Percentiles rank a stretch among this genome's conserved stretches.
phyloP scores from a whole-genome alignment of 2,888 invertebrate genomes.

The Brassicogethes aeneus region DNA sequence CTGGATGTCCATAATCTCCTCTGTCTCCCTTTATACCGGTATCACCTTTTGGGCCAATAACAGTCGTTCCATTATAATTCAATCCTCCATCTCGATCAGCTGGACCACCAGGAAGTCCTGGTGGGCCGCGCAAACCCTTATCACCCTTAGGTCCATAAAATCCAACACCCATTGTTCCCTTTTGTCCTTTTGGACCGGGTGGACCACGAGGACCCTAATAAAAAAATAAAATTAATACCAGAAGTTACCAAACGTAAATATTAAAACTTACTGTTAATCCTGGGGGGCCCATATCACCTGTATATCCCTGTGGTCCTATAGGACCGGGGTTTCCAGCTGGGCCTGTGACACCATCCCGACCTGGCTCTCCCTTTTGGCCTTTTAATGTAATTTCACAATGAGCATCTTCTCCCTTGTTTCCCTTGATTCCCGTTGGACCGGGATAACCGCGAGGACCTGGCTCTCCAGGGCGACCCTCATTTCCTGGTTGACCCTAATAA shows the following conservation, averaged over 20 bases:
- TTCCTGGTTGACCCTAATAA: slow-evolving; percentile 63
- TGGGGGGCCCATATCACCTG: slow-evolving; percentile 52
- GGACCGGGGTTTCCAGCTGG: slow-evolving; percentile 55
- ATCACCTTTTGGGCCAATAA: slow-evolving; percentile 42
- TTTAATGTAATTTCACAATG: slow-evolving; percentile 59
- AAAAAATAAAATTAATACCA: too few relatives aligned
- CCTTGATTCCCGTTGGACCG: slow-evolving; percentile 57
- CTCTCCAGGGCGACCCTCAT: slow-evolving; percentile 58
- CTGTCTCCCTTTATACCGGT: slow-evolving; percentile 53
- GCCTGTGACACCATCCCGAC: slow-evolving; percentile 64
- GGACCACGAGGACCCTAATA: slow-evolving; percentile 58
- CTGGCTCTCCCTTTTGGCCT: slow-evolving; percentile 82
- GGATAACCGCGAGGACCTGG: slow-evolving; percentile 70
- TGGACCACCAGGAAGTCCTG: slow-evolving; percentile 44
- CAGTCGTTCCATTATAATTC: slow-evolving; percentile 28
- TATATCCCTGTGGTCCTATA: slow-evolving; percentile 49
- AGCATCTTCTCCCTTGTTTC: slow-evolving; percentile 76
- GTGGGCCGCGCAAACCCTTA: slow-evolving; percentile 51
- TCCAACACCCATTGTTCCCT: slow-evolving; percentile 52
- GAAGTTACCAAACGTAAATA: slow-evolving; percentile 1
- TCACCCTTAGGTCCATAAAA: slow-evolving; percentile 52
- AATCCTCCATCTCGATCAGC: too few relatives aligned
- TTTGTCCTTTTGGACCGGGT: slow-evolving; percentile 61
- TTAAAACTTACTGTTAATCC: slow-evolving; percentile 48
- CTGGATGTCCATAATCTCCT: slow-evolving; percentile 52